Percentiles rank a stretch among this genome's conserved stretches.
These are phyloP conservation scores for Bombus consobrinus DNA, from an alignment of 1,140 invertebrate species.

Conservation along the genomic window DNA sequence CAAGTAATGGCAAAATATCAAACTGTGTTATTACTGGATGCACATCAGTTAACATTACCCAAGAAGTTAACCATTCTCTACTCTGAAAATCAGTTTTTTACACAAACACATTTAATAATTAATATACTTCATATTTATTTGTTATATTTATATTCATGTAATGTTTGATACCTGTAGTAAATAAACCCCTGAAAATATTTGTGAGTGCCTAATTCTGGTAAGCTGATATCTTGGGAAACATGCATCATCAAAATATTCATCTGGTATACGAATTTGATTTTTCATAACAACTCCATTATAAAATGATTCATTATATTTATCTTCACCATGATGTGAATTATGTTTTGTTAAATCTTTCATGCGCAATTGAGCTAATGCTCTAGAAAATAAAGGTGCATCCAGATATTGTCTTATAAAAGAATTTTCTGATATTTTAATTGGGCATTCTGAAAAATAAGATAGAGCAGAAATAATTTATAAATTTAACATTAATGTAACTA, in stretches of 20 bases:
- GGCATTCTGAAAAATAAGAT: constrained; percentile 73
- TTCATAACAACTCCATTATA: constrained; percentile 13
- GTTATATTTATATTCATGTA: not conserved
- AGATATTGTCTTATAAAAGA: constrained; percentile 61
- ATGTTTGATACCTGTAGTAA: constrained; percentile 78
- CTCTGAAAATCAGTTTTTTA: constrained; percentile 73
- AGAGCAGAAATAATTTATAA: not conserved
- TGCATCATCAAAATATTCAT: constrained; percentile 64
- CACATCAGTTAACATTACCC: constrained; percentile 80
- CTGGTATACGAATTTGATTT: constrained; percentile 23
- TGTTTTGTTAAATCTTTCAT: constrained; percentile 54
- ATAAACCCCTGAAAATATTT: constrained; percentile 83
- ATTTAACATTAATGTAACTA: not conserved
- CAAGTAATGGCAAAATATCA: constrained; percentile 82
- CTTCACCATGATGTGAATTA: constrained; percentile 21
- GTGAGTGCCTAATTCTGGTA: constrained; percentile 81
- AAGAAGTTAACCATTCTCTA: constrained; percentile 82
- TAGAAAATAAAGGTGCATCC: constrained; percentile 52
- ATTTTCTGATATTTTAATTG: constrained; percentile 73
- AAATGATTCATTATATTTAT: constrained; percentile 47
- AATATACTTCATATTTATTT: not conserved
- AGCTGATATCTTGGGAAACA: constrained; percentile 82
- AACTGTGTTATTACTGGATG: constrained; percentile 81
- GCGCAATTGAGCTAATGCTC: constrained; percentile 45
- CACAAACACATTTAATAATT: not conserved